Evolutionary conservation across 2,888 invertebrate genomes (phyloP).

Genomic region (Lasioglossum leucozonium): DNA sequence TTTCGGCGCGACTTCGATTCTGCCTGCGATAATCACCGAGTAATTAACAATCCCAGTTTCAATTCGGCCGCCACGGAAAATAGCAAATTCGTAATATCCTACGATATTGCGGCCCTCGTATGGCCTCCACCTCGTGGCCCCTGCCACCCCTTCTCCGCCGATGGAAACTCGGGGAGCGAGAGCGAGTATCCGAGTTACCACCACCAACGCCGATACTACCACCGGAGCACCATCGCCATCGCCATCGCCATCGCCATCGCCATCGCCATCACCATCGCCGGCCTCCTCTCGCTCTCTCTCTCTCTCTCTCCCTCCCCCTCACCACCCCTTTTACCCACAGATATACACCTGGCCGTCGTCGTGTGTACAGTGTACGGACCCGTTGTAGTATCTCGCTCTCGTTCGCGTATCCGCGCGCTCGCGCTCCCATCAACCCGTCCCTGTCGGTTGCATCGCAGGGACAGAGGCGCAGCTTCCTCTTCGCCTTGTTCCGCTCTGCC

Average conservation of each 20-base stretch:
- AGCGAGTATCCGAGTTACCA: slow-evolving; percentile 62
- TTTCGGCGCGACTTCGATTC: slow-evolving; percentile 79
- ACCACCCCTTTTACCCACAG: slow-evolving; percentile 33
- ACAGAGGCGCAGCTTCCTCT: slow-evolving; percentile 24
- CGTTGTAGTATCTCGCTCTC: slow-evolving; percentile 14
- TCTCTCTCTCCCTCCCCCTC: no score
- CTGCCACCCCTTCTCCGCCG: slow-evolving; percentile 40
- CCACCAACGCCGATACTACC: slow-evolving; percentile 28
- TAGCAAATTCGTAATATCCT: slow-evolving; percentile 85
- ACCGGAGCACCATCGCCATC: slow-evolving; percentile 29
- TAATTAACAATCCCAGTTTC: slow-evolving; percentile 85
- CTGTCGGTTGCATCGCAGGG: slow-evolving; percentile 7
- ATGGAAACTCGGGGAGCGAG: slow-evolving; percentile 56
- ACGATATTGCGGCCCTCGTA: slow-evolving; percentile 82
- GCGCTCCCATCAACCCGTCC: slow-evolving; percentile 19
- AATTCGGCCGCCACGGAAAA: slow-evolving; percentile 83
- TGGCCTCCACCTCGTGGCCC: slow-evolving; percentile 64
- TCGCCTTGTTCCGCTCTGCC: slow-evolving; percentile 37
- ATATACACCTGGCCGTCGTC: slow-evolving; percentile 28
- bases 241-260: slow-evolving; percentile 25
- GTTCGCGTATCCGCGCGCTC: not conserved
- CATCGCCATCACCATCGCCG: not conserved
- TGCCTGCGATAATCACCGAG: slow-evolving; percentile 82
- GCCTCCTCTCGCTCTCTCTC: not conserved
- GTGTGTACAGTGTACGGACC: not conserved